These are phyloP conservation scores for Drosophila biarmipes DNA, from an alignment of 1,140 invertebrate genomes.

Conservation along the genomic window DNA sequence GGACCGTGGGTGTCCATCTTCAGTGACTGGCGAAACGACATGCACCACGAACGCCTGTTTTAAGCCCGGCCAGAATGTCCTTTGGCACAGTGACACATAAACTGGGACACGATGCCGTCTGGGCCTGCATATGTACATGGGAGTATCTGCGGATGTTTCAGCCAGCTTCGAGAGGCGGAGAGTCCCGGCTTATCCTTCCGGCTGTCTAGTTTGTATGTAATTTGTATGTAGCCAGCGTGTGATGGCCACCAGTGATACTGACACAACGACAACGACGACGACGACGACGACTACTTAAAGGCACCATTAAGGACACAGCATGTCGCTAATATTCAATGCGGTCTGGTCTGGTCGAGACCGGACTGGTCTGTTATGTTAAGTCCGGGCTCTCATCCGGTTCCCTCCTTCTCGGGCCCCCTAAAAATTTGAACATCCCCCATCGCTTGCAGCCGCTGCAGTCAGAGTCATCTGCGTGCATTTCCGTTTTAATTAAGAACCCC, in stretches of 20 bases:
- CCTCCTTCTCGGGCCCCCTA: background rate
- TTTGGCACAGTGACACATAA: conserved; percentile 64
- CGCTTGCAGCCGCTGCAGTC: conserved; percentile 27
- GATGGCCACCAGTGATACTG: conserved; percentile 35
- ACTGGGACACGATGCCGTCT: conserved; percentile 41
- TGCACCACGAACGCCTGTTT: conserved; percentile 46
- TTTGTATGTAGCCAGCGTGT: conserved; percentile 56
- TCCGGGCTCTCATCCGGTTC: background rate
- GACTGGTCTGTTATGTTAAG: conserved; percentile 4
- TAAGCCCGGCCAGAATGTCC: conserved; percentile 49
- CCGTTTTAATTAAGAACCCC: conserved; percentile 62
- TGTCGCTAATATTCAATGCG: conserved; percentile 53
- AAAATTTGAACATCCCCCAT: conserved; percentile 24
- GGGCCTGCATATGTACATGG: conserved; percentile 37
- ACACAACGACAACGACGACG: conserved; percentile 15
- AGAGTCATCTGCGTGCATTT: conserved; percentile 42
- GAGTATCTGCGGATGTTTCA: background rate
- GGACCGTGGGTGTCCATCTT: conserved; percentile 11
- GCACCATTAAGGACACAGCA: conserved; percentile 58
- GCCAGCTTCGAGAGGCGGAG: conserved; percentile 6
- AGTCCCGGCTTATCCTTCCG: conserved; percentile 30
- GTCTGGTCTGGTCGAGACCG: conserved; percentile 3
- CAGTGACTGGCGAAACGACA: conserved; percentile 21
- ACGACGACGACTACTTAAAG: conserved; percentile 39
- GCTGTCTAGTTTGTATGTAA: conserved; percentile 42